Evolutionary conservation across 2,797 vertebrate genomes (phyloP), one percentile per base, ranked within the genome.

Genomic region (Florisuga fusca): DNA sequence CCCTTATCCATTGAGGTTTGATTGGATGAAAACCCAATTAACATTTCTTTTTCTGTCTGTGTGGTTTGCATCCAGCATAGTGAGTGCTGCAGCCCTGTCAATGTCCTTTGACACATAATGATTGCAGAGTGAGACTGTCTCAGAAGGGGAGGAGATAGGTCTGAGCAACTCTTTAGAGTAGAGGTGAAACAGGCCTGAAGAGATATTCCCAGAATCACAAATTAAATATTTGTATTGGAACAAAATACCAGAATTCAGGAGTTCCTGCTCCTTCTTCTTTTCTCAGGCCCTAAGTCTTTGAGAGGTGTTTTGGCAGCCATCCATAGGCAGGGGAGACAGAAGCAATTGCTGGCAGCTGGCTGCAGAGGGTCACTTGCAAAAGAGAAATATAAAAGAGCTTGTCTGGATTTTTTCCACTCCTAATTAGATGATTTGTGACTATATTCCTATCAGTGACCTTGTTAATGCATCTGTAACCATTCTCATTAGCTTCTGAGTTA

Each of bases 391-490:
- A 81, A 23, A 68, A 95, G 51, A 71, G 57, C 55, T 84, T 55
- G 45, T 53, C 34, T 86, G 79, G 34, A 57, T 13, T n/a, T 54
- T 82, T 43, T 3, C 0, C 10, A 11, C 20, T 86, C 48, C 59
- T 93, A 94, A 96, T 94, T 93, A 95, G 89, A 87, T 89, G 89
- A 96, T 94, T 94, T 95, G 90, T 90, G 90, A 90, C 55, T 90
- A 43, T 91, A 89, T 94, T 94, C 91, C 93, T 95, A 93, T 87
- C 93, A 59, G 90, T 84, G 93, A 93, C 94, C 93, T 96, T 93
- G 90, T 95, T 95, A 92, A 93, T 63, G 84, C 66, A 86, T 79
- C 87, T 93, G 67, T 95, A 93, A 84, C 76, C 73, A 94, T 91
- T 87, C 91, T 96, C 69, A 90, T 96, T 96, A 96, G 48, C 54